Evolutionary conservation across 2,113 vertebrate genomes (phyloP), one percentile per base, ranked within the genome.

Genomic region (Mormoops blainvillei): DNA sequence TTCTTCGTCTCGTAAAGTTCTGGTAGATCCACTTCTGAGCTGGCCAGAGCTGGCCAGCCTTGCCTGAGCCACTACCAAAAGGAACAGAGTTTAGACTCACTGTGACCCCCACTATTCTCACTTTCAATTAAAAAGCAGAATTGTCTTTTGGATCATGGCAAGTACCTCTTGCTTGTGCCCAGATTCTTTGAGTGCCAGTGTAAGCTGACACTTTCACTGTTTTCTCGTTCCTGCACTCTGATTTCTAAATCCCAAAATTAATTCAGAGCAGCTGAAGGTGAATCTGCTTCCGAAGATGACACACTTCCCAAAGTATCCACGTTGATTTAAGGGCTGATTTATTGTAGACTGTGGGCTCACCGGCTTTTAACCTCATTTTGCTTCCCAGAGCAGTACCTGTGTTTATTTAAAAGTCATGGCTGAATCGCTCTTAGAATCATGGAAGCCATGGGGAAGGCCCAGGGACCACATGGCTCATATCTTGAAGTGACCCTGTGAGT

Each of bases 391-490:
- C 41, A 52, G 41, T 77, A 93, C 91, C 80, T 94, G 96, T 83
- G 52, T 94, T 96, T 94, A 31, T 88, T 96, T 94, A 85, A 56
- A 68, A 92, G 80, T 56, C 87, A 77, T 85, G 83, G 68, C 48
- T 94, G 58, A 78, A 92, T 81, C 63, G 73, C 77, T 76, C 54
- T 71, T 56, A 84, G 73, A 81, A 78, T 78, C 71, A 52, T 3
- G 2, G 63, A 82, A 78, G 68, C 52, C 89, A 76, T 15, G 18
- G 52, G 16, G 43, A 93, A 89, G 33, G 41, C 89, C 63, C 82
- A 71, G n/a, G n/a, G 41, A 38, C 82, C 65, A 91, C 41, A 36
- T 82, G 58, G 28, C 31, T 74, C 89, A 87, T 93, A 74, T 93
- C 58, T 45, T 52, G n/a, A 94, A 87, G 45, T 90, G 84, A 92